phyloP scores from a whole-genome alignment of 2,113 vertebrate genomes.

The Acinonyx jubatus region DNA sequence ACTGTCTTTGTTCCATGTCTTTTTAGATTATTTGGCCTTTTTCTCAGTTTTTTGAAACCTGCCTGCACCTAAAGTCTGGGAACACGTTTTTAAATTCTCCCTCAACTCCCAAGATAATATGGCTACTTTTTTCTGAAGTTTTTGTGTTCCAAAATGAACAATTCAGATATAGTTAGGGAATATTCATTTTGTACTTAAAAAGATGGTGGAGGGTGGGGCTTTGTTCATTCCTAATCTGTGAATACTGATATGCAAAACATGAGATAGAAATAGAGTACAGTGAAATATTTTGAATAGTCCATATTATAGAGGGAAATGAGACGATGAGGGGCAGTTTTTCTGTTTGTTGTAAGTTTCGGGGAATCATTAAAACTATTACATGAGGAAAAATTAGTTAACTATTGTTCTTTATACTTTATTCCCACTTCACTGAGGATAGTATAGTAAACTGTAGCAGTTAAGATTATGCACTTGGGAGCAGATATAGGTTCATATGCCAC shows the following conservation, averaged over 20 bases:
- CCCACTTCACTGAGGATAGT: neutral
- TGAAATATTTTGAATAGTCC: neutral
- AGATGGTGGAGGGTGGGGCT: neutral
- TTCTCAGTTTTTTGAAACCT: neutral
- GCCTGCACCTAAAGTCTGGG: neutral
- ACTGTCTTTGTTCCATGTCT: neutral
- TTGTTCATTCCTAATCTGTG: neutral
- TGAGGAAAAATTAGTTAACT: neutral
- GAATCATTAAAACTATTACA: neutral
- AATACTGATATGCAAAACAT: neutral
- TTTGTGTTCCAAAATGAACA: neutral
- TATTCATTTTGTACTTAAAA: slow-evolving; percentile 34
- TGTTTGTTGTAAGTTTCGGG: neutral
- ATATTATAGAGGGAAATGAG: neutral
- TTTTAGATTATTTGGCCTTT: neutral
- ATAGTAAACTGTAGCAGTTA: neutral
- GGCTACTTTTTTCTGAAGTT: neutral
- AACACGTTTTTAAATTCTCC: neutral
- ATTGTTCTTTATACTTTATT: neutral
- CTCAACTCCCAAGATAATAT: neutral
- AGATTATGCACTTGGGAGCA: neutral
- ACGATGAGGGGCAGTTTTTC: neutral
- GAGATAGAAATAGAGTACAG: neutral
- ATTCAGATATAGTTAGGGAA: neutral
- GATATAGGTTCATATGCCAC: neutral